phyloP scores from a whole-genome alignment of 2,888 invertebrate species.

The Eupithecia vulgata region DNA sequence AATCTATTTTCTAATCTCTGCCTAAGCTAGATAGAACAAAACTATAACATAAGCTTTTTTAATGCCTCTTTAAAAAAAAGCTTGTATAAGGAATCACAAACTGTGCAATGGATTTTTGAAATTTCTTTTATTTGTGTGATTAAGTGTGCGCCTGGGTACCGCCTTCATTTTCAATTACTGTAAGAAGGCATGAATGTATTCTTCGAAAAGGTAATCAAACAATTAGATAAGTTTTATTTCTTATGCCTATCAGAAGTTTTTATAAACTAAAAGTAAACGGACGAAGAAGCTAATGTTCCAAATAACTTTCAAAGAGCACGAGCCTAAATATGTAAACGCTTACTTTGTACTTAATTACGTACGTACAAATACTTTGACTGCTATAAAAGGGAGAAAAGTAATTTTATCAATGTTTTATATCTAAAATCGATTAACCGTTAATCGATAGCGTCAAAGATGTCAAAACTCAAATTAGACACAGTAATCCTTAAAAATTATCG shows the following conservation, averaged over 20 bases:
- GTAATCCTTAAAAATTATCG: neutral
- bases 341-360: neutral
- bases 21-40: too few species aligned
- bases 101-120: too few species aligned
- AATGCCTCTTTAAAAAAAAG: too few species aligned
- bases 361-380: neutral
- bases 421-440: neutral
- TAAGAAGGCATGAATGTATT: neutral
- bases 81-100: too few species aligned
- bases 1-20: too few species aligned
- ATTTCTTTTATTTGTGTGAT: too few species aligned
- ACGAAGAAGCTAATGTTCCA: neutral
- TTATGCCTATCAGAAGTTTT: too few species aligned
- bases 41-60: too few species aligned
- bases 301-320: neutral
- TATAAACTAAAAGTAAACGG: neutral
- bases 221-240: neutral
- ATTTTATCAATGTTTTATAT: neutral
- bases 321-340: neutral
- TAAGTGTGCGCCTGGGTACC: too few species aligned
- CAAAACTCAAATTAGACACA: conserved; percentile 12
- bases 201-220: neutral
- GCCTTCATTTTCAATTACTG: neutral
- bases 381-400: neutral
- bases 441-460: conserved; percentile 12